Conservation (phyloP, 2,113 vertebrate genomes). For the Esox niger region DNA sequence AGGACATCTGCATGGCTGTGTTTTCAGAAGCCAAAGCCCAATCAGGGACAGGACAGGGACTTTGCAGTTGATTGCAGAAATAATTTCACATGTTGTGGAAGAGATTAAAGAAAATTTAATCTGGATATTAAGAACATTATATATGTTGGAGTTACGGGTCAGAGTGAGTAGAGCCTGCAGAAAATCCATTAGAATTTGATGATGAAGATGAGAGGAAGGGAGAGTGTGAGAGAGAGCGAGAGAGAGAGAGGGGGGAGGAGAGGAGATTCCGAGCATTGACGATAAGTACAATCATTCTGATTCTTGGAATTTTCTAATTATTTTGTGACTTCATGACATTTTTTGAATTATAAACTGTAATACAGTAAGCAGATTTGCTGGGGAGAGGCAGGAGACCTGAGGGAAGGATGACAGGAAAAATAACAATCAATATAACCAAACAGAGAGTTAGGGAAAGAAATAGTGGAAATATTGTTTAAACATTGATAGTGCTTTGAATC, state of each 20-base stretch:
- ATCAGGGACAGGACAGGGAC: slow-evolving; percentile 42
- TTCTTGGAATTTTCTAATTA: slow-evolving; percentile 63
- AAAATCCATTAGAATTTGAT: slow-evolving; percentile 76
- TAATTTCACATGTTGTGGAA: slow-evolving; percentile 74
- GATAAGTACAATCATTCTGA: slow-evolving; percentile 21
- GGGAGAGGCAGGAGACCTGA: background rate
- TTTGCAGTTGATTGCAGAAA: slow-evolving; percentile 73
- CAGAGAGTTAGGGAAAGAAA: slow-evolving; percentile 20
- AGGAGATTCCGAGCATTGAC: slow-evolving; percentile 17
- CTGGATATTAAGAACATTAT: slow-evolving; percentile 79
- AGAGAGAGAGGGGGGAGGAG: slow-evolving; percentile 21
- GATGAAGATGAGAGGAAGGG: slow-evolving; percentile 47
- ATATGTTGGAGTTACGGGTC: slow-evolving; percentile 71
- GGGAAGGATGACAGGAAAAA: slow-evolving; percentile 13
- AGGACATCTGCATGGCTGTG: slow-evolving; percentile 50
- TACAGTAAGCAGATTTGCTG: slow-evolving; percentile 64
- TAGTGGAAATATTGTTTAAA: slow-evolving; percentile 63
- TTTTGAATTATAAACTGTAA: slow-evolving; percentile 54
- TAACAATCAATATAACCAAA: slow-evolving; percentile 1
- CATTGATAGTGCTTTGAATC: slow-evolving; percentile 61
- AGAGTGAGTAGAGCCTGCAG: slow-evolving; percentile 57
- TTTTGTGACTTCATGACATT: slow-evolving; percentile 60
- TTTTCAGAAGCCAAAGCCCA: slow-evolving; percentile 51
- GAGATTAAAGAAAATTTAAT: slow-evolving; percentile 75
- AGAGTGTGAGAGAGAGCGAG: slow-evolving; percentile 6